Evolutionary conservation across 2,113 vertebrate genomes (phyloP).

Genomic region (Elaphurus davidianus): DNA sequence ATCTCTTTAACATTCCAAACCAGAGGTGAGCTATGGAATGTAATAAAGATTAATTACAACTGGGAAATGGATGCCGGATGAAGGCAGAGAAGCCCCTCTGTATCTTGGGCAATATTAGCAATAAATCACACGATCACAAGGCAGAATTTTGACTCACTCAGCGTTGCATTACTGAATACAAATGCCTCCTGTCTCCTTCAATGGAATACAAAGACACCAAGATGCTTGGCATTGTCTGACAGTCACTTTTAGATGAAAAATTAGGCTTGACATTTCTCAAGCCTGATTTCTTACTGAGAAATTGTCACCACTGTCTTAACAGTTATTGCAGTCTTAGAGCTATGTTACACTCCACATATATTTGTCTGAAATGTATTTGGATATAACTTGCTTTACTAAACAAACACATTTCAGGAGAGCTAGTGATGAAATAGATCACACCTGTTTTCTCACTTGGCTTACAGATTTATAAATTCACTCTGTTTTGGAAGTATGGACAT

Average conservation of each 20-base stretch:
- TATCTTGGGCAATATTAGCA: neutral
- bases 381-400: neutral
- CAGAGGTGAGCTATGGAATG: neutral
- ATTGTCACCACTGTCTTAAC: neutral
- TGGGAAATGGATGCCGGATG: neutral
- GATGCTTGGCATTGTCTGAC: neutral
- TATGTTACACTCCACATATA: neutral
- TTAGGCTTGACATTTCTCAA: slow-evolving; percentile 17
- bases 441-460: neutral
- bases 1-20: neutral
- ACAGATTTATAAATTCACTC: neutral
- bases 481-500: neutral
- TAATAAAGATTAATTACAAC: slow-evolving; percentile 31
- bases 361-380: neutral
- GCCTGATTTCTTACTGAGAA: slow-evolving; percentile 18
- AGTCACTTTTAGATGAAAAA: slow-evolving; percentile 10
- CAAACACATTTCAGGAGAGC: neutral
- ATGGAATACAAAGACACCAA: neutral
- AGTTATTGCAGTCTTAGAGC: neutral
- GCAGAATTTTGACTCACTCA: neutral
- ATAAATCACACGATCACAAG: slow-evolving; percentile 23
- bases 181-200: neutral
- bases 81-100: neutral
- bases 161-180: neutral
- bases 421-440: neutral